Conservation (phyloP, 2,888 invertebrate species). For the Drosophila nr. fundita region DNA sequence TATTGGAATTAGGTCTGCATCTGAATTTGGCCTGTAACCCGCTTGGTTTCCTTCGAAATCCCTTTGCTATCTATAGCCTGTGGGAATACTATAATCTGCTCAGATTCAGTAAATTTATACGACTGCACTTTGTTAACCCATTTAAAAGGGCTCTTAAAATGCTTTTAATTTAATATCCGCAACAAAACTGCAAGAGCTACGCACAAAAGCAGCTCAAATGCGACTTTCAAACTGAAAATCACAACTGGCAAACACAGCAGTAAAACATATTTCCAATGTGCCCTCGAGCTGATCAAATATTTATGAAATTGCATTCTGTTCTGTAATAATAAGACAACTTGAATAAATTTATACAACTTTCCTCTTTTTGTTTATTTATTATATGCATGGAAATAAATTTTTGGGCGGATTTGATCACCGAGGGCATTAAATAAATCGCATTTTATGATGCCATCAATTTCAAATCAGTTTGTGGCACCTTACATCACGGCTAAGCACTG, state of each 20-base stretch:
- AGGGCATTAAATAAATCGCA: slow-evolving; percentile 47
- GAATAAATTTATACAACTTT: neutral
- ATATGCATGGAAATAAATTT: slow-evolving; percentile 50
- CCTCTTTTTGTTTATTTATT: slow-evolving; percentile 37
- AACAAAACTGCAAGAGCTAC: slow-evolving; percentile 2
- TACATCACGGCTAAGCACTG: slow-evolving; percentile 27
- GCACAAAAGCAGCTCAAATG: neutral
- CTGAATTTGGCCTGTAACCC: neutral
- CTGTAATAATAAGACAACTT: slow-evolving; percentile 1
- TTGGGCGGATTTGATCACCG: slow-evolving; percentile 36
- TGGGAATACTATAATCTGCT: slow-evolving; percentile 21
- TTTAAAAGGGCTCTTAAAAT: slow-evolving; percentile 29
- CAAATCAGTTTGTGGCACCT: slow-evolving; percentile 37
- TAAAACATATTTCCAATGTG: slow-evolving; percentile 20
- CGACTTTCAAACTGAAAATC: slow-evolving; percentile 5
- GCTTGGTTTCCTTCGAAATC: neutral
- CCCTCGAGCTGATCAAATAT: slow-evolving; percentile 71
- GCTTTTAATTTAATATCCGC: slow-evolving; percentile 45
- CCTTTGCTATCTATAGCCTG: slow-evolving; percentile 13
- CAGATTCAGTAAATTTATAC: slow-evolving; percentile 33
- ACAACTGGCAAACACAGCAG: slow-evolving; percentile 1
- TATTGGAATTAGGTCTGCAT: neutral
- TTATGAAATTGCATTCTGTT: slow-evolving; percentile 59
- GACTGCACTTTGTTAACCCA: slow-evolving; percentile 16
- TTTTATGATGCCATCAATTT: slow-evolving; percentile 46